These are phyloP conservation scores for Drosophila pachea DNA, from an alignment of 1,140 invertebrate species.

Conservation along the genomic window DNA sequence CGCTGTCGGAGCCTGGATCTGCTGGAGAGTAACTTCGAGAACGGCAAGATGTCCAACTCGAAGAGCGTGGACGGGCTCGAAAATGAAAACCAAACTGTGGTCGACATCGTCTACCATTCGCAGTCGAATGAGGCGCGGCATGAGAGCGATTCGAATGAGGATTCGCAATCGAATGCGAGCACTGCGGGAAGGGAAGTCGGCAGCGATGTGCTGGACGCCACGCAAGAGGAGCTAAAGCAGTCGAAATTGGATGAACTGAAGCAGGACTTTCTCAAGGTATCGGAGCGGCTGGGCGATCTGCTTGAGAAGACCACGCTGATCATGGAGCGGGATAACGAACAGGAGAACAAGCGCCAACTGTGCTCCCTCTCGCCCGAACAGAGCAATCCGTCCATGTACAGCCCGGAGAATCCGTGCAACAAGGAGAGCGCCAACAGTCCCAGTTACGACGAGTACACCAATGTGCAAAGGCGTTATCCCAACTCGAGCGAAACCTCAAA, in stretches of 20 bases:
- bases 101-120: conserved; percentile 59
- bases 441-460: conserved; percentile 57
- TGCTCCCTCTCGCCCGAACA: conserved; percentile 50
- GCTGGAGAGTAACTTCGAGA: conserved; percentile 79
- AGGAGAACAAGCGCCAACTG: conserved; percentile 51
- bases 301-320: conserved; percentile 71
- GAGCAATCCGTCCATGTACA: conserved; percentile 43
- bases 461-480: conserved; percentile 55
- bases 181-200: conserved; percentile 1
- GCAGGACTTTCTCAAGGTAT: conserved; percentile 67
- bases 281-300: conserved; percentile 64
- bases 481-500: conserved; percentile 68
- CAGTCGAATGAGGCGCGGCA: conserved; percentile 40
- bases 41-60: conserved; percentile 77
- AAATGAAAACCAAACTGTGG: conserved; percentile 46
- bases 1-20: conserved; percentile 84
- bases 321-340: conserved; percentile 68
- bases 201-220: conserved; percentile 6
- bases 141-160: conserved; percentile 52
- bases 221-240: conserved; percentile 40
- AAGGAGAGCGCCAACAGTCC: conserved; percentile 53
- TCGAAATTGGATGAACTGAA: conserved; percentile 65
- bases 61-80: conserved; percentile 64
- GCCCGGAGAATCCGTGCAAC: conserved; percentile 35
- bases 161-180: conserved; percentile 33